Evolutionary conservation across 2,113 vertebrate species (phyloP).

Genomic region (Camelus dromedarius): DNA sequence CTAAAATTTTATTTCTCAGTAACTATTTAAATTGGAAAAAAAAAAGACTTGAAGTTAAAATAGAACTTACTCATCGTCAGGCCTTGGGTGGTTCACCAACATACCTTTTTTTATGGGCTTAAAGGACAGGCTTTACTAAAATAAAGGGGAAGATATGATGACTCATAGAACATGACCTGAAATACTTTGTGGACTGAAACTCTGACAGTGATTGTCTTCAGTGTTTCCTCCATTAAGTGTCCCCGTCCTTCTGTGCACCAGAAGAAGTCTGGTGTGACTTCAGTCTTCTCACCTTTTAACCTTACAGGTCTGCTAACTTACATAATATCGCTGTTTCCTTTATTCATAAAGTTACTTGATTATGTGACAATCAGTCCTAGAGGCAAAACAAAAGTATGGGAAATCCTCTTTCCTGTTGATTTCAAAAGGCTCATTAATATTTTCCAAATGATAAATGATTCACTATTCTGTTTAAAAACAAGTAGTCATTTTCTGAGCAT

Average conservation of each 20-base stretch:
- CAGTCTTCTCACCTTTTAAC: not conserved
- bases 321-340: not conserved
- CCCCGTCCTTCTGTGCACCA: not conserved
- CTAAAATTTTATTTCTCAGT: conserved; percentile 1
- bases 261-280: not conserved
- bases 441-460: conserved; percentile 63
- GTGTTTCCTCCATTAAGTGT: not conserved
- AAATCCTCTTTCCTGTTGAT: conserved; percentile 43
- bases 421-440: conserved; percentile 25
- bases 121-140: not conserved
- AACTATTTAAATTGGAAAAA: not conserved
- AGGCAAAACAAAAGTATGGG: not conserved
- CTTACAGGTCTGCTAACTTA: not conserved
- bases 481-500: conserved; percentile 64
- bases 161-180: not conserved
- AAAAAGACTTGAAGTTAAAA: not conserved
- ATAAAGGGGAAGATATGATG: not conserved
- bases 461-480: conserved; percentile 72
- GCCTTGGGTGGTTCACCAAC: not conserved
- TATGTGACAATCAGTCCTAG: not conserved
- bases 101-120: not conserved
- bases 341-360: not conserved
- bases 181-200: not conserved
- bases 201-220: not conserved
- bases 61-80: not conserved